Evolutionary conservation across 35 echinoderm and acorn worm species (phyloP), one percentile per base, ranked within the genome.

Genomic region (Heliocidaris tuberculata): DNA sequence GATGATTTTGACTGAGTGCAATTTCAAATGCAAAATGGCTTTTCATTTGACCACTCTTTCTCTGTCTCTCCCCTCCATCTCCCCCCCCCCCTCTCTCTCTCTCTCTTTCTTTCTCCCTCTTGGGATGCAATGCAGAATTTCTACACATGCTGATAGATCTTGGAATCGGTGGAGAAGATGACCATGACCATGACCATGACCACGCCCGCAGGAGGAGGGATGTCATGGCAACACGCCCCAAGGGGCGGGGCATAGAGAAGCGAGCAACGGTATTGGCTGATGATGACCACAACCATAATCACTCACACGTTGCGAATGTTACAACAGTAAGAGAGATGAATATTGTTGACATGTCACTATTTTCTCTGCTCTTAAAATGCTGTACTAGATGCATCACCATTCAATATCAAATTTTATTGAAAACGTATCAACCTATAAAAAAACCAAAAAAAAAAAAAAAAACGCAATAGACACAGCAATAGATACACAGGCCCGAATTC

Each of bases 231-330:
- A 29, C 31, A 54, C 15, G 29, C 31, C 7, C 19, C 19, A 88
- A 30, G 30, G 13, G 9, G 24, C 11, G 61, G 88, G 52, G 11
- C 85, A 94, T 65, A 31, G 87, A 27, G 88, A 85, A 47, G 49
- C 86, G 29, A 85, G 49, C 15, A 93, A 97, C 48, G 95, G 21
- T 21, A 15, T 15, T 60, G 59, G 59, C 59, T 15, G 10, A 12
- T 60, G 59, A 70, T 6, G 60, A 70, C 17, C 60, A 70, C 19
- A 86, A 85, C 42, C 95, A 96, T 47, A 65, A 93, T 54, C 93
- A 96, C 47, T 47, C 21, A 24, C 71, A 30, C 42, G 71, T 13
- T 30, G 49, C 19, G 65, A 19, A 78, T 27, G 21, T 24, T 3
- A 65, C 89, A n/a, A 93, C 32, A 11, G 16, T 49, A 29, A 48